phyloP scores from a whole-genome alignment of 2,888 invertebrate species.

The Pristionchus exspectatus region DNA sequence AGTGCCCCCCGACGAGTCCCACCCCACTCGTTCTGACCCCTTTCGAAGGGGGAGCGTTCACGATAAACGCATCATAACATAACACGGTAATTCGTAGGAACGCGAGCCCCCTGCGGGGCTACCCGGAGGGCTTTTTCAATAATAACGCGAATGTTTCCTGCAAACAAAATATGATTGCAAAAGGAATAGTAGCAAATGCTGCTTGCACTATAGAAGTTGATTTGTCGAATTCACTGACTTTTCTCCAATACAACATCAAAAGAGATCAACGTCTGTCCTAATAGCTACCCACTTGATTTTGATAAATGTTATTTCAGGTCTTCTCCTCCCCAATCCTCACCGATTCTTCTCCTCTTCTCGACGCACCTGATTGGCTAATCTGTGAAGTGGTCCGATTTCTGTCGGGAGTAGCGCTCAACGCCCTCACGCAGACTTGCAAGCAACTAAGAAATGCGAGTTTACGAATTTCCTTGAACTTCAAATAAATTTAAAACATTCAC shows the following conservation, averaged over 20 bases:
- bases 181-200: too few relatives aligned
- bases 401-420: conserved; percentile 7
- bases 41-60: background rate
- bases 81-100: background rate
- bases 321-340: background rate
- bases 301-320: background rate
- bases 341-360: conserved; percentile 7
- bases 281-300: background rate
- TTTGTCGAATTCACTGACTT: background rate
- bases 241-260: background rate
- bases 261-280: background rate
- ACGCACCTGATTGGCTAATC: background rate
- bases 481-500: too few relatives aligned
- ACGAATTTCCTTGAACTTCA: background rate
- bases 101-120: background rate
- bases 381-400: background rate
- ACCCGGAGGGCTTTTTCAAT: too few relatives aligned
- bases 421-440: background rate
- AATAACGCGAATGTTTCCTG: background rate
- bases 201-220: background rate
- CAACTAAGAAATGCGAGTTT: conserved; percentile 15
- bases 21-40: too few relatives aligned
- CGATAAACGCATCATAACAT: background rate
- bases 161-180: background rate
- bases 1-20: too few relatives aligned